A percentile compares a stretch with the other conserved stretches of the same genome.
These are phyloP conservation scores for Melanotaenia boesemani DNA, from an alignment of 2,797 vertebrate genomes.

Conservation along the genomic window DNA sequence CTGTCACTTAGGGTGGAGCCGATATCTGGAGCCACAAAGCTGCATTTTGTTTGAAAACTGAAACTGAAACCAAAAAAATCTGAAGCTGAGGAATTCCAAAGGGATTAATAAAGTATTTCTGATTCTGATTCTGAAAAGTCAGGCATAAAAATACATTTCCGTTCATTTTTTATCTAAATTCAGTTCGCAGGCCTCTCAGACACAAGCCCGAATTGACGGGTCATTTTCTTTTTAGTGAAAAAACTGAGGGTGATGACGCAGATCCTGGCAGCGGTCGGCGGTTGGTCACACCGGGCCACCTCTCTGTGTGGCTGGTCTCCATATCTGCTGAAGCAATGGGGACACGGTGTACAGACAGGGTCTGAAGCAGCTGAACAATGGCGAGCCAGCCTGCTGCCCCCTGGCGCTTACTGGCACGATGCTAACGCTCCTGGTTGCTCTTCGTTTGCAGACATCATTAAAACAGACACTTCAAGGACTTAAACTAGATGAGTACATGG, in stretches of 20 bases:
- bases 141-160: neutral
- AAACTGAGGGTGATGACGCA: constrained; percentile 22
- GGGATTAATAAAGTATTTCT: too few species aligned
- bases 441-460: constrained; percentile 47
- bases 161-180: constrained; percentile 3
- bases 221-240: constrained; percentile 5
- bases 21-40: constrained; percentile 7
- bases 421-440: constrained; percentile 37
- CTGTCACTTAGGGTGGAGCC: neutral
- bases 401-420: constrained; percentile 41
- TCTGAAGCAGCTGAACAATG: constrained; percentile 68
- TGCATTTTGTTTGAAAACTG: constrained; percentile 6
- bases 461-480: constrained; percentile 16
- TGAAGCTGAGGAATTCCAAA: too few species aligned
- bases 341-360: constrained; percentile 70
- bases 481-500: neutral
- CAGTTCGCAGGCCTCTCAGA: neutral
- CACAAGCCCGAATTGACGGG: neutral
- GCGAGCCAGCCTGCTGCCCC: constrained; percentile 48
- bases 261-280: constrained; percentile 36
- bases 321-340: constrained; percentile 59
- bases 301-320: constrained; percentile 41
- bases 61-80: constrained; percentile 12
- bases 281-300: constrained; percentile 29
- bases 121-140: too few species aligned